phyloP scores from a whole-genome alignment of 2,113 vertebrate species.

The Camelus bactrianus region DNA sequence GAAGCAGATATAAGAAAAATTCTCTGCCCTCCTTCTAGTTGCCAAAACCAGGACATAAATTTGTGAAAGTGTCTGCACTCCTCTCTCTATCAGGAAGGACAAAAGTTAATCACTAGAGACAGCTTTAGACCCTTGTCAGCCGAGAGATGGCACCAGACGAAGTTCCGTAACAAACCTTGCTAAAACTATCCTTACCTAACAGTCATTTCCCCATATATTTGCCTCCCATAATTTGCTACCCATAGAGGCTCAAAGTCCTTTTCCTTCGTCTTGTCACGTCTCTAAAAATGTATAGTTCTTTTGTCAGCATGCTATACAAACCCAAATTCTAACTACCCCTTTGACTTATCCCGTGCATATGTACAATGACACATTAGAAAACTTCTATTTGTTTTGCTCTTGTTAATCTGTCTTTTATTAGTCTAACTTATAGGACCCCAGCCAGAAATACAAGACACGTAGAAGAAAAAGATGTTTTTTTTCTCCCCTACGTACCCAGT shows the following conservation, averaged over 20 bases:
- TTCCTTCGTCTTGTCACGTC: neutral
- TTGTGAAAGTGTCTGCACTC: neutral
- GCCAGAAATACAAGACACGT: neutral
- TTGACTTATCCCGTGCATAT: neutral
- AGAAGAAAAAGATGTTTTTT: neutral
- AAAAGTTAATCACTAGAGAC: neutral
- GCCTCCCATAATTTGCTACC: neutral
- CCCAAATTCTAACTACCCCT: neutral
- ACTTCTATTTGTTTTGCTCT: neutral
- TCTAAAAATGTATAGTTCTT: conserved; percentile 4
- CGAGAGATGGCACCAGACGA: neutral
- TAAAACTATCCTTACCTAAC: neutral
- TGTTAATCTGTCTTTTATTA: neutral
- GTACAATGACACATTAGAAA: neutral
- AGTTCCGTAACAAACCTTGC: neutral
- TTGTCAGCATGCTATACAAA: neutral
- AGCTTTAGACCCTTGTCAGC: neutral
- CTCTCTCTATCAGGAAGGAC: neutral
- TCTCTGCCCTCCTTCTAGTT: neutral
- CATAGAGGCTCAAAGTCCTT: neutral
- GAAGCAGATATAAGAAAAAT: neutral
- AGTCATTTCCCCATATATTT: neutral
- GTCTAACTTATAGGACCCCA: neutral
- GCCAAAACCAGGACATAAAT: neutral
- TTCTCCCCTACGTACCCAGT: neutral